Evolutionary conservation across 64 coral and sea anemone genomes (phyloP).

Genomic region (Montipora capricornis): DNA sequence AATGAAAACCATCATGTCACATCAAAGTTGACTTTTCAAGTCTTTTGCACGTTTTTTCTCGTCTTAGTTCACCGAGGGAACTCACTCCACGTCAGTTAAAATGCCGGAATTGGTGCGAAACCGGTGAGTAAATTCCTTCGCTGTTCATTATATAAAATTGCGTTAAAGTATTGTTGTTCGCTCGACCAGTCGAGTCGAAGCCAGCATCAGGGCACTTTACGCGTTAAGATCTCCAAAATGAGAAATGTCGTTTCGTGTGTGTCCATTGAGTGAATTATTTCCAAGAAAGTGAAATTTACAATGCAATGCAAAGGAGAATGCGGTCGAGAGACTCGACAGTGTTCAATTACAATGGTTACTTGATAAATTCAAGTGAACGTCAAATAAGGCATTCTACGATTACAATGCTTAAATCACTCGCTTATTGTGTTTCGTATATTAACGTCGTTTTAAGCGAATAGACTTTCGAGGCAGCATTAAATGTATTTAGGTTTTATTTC

Average conservation of each 20-base stretch:
- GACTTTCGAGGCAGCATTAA: not conserved
- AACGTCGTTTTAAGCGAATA: not conserved
- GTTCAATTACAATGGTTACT: constrained; percentile 19
- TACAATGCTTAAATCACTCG: not conserved
- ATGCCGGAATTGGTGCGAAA: constrained; percentile 25
- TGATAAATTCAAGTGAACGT: constrained; percentile 17
- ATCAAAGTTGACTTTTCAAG: not conserved
- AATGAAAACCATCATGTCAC: too few relatives aligned
- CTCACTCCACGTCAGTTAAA: not conserved
- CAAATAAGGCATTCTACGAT: not conserved
- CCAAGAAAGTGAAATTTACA: not conserved
- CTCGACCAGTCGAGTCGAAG: too few relatives aligned
- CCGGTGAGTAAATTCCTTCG: constrained; percentile 18
- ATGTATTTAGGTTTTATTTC: not conserved
- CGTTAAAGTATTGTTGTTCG: too few relatives aligned
- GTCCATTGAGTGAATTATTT: not conserved
- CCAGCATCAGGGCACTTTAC: too few relatives aligned
- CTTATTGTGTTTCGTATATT: not conserved
- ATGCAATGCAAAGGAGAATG: constrained; percentile 11
- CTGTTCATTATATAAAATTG: not conserved
- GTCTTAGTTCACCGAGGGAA: not conserved
- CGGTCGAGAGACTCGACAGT: not conserved
- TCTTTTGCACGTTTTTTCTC: not conserved
- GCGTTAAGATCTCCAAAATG: too few relatives aligned
- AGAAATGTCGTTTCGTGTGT: not conserved